Percentiles rank a stretch among this genome's conserved stretches.
These are phyloP conservation scores for Hirtodrosophila duncani DNA, from an alignment of 2,888 invertebrate species.

Conservation along the genomic window DNA sequence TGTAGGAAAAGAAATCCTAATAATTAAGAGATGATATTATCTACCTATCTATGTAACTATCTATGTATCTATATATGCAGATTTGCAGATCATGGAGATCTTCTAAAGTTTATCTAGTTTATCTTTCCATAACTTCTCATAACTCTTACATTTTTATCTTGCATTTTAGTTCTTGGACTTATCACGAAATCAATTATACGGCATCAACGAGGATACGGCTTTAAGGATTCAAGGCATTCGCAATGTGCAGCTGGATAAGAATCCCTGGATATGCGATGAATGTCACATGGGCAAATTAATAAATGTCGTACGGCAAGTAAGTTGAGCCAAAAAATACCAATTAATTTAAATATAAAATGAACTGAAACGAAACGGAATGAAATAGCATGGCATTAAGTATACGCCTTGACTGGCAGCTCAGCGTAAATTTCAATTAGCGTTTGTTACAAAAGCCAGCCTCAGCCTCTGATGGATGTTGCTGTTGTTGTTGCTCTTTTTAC, in stretches of 20 bases:
- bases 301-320: constrained; percentile 77
- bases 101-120: too few species aligned
- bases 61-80: too few species aligned
- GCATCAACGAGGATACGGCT: constrained; percentile 78
- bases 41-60: too few species aligned
- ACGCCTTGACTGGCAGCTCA: background rate
- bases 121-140: too few species aligned
- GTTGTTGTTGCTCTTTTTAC: too few species aligned
- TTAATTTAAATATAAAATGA: background rate
- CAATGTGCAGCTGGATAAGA: constrained; percentile 77
- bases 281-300: constrained; percentile 79
- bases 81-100: too few species aligned
- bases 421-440: constrained; percentile 39
- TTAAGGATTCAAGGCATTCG: constrained; percentile 76
- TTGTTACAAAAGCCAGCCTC: constrained; percentile 15
- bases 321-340: constrained; percentile 46
- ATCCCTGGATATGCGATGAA: constrained; percentile 78
- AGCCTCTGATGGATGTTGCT: constrained; percentile 37
- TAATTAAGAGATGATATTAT: too few species aligned
- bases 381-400: background rate
- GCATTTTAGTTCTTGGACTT: constrained; percentile 82
- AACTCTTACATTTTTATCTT: constrained; percentile 3
- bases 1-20: too few species aligned
- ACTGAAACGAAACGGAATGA: constrained; percentile 9
- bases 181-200: constrained; percentile 85